Evolutionary conservation across 2,113 vertebrate species (phyloP).

Genomic region (Castor canadensis): DNA sequence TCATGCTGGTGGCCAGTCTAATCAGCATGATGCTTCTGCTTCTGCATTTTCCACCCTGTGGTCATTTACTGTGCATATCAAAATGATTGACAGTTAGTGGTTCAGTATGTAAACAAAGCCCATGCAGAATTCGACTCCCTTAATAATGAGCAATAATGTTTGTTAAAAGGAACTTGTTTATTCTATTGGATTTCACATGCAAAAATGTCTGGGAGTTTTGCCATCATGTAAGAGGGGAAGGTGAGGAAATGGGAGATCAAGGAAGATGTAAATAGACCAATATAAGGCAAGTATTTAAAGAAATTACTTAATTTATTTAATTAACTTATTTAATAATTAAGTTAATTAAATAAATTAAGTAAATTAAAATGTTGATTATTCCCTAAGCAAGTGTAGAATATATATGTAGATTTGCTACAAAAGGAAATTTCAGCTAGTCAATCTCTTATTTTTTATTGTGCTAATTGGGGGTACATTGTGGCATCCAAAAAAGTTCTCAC

Average conservation of each 20-base stretch:
- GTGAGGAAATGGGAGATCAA: not conserved
- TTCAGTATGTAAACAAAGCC: slow-evolving; percentile 46
- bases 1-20: not conserved
- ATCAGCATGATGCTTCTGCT: not conserved
- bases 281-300: not conserved
- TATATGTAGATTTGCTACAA: not conserved
- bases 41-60: not conserved
- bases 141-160: slow-evolving; percentile 44
- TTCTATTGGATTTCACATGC: slow-evolving; percentile 38
- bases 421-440: not conserved
- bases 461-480: no score
- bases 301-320: slow-evolving; percentile 5
- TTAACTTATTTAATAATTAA: not conserved
- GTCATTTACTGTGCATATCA: not conserved
- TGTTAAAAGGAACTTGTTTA: slow-evolving; percentile 49
- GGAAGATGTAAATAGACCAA: not conserved
- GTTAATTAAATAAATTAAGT: no score
- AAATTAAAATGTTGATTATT: not conserved
- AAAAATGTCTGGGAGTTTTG: slow-evolving; percentile 40
- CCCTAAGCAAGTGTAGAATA: not conserved
- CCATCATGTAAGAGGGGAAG: not conserved
- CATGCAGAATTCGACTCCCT: slow-evolving; percentile 18
- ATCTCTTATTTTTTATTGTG: no score
- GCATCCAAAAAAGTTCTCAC: no score
- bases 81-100: slow-evolving; percentile 34